These are phyloP conservation scores for Champsocephalus gunnari DNA, from an alignment of 2,797 vertebrate genomes.

Conservation along the genomic window DNA sequence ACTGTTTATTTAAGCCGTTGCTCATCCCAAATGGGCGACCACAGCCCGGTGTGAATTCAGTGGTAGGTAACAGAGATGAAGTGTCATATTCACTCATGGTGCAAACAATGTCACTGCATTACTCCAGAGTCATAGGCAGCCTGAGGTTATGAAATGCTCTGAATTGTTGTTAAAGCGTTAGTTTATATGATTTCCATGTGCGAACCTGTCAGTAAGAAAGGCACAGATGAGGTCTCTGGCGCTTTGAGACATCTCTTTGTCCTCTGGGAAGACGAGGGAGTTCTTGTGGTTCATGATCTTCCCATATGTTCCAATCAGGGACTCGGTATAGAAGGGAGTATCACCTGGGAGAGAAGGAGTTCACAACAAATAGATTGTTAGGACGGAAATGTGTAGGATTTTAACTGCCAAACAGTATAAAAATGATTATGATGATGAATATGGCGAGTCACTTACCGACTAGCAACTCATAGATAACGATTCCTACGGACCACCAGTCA, in stretches of 20 bases:
- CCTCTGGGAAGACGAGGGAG: slow-evolving; percentile 92
- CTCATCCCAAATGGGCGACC: not conserved
- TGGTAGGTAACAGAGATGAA: too few relatives aligned
- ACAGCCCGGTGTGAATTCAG: not conserved
- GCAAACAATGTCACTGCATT: not conserved
- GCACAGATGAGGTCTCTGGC: slow-evolving; percentile 96
- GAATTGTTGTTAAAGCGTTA: slow-evolving; percentile 6
- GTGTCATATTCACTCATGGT: not conserved
- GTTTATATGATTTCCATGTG: not conserved
- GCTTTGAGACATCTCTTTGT: slow-evolving; percentile 92
- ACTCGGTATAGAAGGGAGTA: slow-evolving; percentile 98
- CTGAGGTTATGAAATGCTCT: slow-evolving; percentile 6
- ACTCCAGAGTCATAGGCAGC: not conserved
- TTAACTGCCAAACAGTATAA: not conserved
- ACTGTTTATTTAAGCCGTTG: not conserved
- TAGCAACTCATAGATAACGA: slow-evolving; percentile 95
- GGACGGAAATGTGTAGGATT: not conserved
- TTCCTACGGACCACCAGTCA: slow-evolving; percentile 99
- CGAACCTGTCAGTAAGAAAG: slow-evolving; percentile 94
- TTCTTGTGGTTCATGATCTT: slow-evolving; percentile 99
- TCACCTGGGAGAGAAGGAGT: slow-evolving; percentile 83
- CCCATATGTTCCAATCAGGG: slow-evolving; percentile 96
- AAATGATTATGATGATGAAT: not conserved
- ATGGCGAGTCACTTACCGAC: slow-evolving; percentile 88
- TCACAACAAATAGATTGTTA: not conserved